These are phyloP conservation scores for Smutsia temminckii DNA, from an alignment of 2,797 vertebrate genomes.

Conservation along the genomic window DNA sequence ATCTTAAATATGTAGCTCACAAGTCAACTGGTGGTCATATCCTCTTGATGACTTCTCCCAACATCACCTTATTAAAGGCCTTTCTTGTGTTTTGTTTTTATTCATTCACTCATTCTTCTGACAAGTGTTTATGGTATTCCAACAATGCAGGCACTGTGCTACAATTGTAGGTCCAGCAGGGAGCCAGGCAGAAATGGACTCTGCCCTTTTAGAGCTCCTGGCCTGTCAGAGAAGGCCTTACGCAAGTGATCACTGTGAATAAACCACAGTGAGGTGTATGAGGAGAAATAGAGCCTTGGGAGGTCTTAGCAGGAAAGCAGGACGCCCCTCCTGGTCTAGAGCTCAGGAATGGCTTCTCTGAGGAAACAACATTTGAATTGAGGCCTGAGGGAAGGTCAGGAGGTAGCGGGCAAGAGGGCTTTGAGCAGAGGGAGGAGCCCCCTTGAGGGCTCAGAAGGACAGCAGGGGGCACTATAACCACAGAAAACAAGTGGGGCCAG, in stretches of 20 bases:
- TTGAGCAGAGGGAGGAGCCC: background rate
- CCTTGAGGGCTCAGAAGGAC: background rate
- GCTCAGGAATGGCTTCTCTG: background rate
- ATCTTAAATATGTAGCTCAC: no score
- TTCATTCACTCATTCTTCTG: background rate
- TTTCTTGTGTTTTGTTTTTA: background rate
- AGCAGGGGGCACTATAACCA: background rate
- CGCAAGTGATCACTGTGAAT: background rate
- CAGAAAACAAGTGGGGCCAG: background rate
- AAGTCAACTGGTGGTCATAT: no score
- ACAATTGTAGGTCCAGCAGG: background rate
- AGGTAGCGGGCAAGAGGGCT: background rate
- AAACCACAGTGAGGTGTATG: background rate
- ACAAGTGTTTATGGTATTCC: background rate
- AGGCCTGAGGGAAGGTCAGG: background rate
- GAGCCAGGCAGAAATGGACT: background rate
- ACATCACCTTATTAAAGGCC: background rate
- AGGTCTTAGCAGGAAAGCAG: background rate
- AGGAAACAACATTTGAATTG: constrained; percentile 43
- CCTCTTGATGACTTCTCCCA: no score
- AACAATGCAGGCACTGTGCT: background rate
- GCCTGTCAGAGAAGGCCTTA: background rate
- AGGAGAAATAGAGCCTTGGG: background rate
- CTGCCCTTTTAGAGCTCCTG: background rate
- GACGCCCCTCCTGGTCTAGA: background rate